phyloP scores from a whole-genome alignment of 2,888 invertebrate species.

The Apamea crenata region DNA sequence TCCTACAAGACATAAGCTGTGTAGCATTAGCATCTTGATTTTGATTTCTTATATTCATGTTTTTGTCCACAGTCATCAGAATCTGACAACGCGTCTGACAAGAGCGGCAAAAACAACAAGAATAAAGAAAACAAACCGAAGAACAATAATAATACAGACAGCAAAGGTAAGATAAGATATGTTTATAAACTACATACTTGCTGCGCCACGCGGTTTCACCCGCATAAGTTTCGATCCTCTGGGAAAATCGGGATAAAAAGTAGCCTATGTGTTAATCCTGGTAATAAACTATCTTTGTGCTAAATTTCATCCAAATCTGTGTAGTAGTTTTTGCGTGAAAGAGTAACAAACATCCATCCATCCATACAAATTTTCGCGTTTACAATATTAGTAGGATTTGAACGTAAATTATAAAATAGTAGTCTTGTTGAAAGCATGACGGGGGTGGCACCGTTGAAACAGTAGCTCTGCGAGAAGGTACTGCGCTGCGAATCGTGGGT shows the following conservation, averaged over 20 bases:
- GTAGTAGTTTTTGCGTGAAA: too few relatives aligned
- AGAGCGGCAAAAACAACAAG: conserved; percentile 84
- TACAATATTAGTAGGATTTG: not conserved
- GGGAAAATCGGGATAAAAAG: too few relatives aligned
- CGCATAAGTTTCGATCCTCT: too few relatives aligned
- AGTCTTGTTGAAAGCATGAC: too few relatives aligned
- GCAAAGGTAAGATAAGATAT: conserved; percentile 75
- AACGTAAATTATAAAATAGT: not conserved
- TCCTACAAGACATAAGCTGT: not conserved
- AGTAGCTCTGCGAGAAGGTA: not conserved
- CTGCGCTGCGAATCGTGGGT: not conserved
- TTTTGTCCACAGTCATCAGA: conserved; percentile 82
- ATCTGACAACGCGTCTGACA: conserved; percentile 86
- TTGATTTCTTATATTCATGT: not conserved
- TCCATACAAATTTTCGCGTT: too few relatives aligned
- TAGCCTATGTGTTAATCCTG: too few relatives aligned
- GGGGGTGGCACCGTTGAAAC: not conserved
- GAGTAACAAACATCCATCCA: too few relatives aligned
- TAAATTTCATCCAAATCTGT: too few relatives aligned
- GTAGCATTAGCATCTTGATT: not conserved
- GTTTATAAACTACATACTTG: not conserved
- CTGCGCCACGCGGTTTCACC: too few relatives aligned
- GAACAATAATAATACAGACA: conserved; percentile 84
- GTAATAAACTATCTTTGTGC: too few relatives aligned
- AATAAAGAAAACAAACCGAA: conserved; percentile 88